Conservation (phyloP, 2,113 vertebrate species). For the Procavia capensis region DNA sequence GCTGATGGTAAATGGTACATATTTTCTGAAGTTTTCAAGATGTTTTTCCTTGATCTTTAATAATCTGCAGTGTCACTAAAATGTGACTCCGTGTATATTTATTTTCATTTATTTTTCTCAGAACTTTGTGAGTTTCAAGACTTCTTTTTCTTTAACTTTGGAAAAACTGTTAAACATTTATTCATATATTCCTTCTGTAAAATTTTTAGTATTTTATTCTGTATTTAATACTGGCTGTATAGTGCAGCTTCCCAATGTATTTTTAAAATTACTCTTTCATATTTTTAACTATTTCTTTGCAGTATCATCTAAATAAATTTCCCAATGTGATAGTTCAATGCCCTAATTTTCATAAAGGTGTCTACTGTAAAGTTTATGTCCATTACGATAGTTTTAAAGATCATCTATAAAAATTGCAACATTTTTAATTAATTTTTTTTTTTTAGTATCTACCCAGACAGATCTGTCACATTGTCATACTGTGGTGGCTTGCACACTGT, state of each 20-base stretch:
- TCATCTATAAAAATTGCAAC: not conserved
- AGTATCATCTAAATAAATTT: not conserved
- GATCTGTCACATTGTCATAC: too few species aligned
- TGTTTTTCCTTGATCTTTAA: not conserved
- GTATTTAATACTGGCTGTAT: not conserved
- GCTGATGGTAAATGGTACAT: not conserved
- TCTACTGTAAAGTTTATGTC: not conserved
- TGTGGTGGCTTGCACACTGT: too few species aligned
- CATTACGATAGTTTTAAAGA: not conserved
- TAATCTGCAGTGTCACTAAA: not conserved
- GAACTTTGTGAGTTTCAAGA: not conserved
- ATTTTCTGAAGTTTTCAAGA: not conserved
- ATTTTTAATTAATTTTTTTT: not conserved
- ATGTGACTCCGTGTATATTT: not conserved
- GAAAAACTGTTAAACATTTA: not conserved
- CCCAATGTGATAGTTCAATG: not conserved
- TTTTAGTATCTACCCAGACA: not conserved
- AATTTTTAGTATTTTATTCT: not conserved
- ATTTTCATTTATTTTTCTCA: not conserved
- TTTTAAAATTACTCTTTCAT: not conserved
- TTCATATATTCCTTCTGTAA: not conserved
- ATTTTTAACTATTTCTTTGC: constrained; percentile 24
- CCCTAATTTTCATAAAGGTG: not conserved
- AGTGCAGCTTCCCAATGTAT: not conserved
- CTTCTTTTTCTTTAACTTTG: not conserved